A percentile compares a stretch with the other conserved stretches of the same genome.
These are phyloP conservation scores for Apostichopus parvimensis DNA, from an alignment of 35 echinoderm and acorn worm genomes.

Conservation along the genomic window DNA sequence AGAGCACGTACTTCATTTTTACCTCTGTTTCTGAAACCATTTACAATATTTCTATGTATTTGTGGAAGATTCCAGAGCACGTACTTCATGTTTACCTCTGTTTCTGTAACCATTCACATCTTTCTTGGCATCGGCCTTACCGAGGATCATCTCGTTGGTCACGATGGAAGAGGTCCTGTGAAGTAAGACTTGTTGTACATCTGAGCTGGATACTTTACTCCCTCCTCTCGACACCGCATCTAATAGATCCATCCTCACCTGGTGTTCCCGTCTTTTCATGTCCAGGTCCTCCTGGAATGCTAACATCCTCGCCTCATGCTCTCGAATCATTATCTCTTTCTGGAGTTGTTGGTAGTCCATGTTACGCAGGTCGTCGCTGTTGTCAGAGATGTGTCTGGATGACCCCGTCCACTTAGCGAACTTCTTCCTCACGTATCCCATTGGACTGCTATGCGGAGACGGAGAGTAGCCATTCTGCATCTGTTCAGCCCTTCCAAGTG, in stretches of 20 bases:
- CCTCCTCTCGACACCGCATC: conserved; percentile 20
- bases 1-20: neutral
- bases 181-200: conserved; percentile 35
- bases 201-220: neutral
- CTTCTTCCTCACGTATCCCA: conserved; percentile 31
- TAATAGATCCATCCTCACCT: conserved; percentile 13
- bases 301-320: conserved; percentile 43
- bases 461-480: conserved; percentile 25
- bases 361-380: conserved; percentile 22
- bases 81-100: neutral
- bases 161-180: conserved; percentile 52
- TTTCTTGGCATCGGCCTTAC: conserved; percentile 15
- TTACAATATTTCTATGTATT: neutral
- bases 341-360: conserved; percentile 52
- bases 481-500: neutral
- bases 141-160: conserved; percentile 49
- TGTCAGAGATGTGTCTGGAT: neutral
- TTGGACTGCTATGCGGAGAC: conserved; percentile 15
- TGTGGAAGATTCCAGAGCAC: neutral
- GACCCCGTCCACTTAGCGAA: conserved; percentile 17
- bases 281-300: conserved; percentile 55
- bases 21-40: conserved; percentile 18
- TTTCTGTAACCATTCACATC: conserved; percentile 29
- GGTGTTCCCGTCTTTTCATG: conserved; percentile 45
- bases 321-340: conserved; percentile 53